phyloP scores from a whole-genome alignment of 92 coral and sea anemone genomes.

The Phenganax marumi region DNA sequence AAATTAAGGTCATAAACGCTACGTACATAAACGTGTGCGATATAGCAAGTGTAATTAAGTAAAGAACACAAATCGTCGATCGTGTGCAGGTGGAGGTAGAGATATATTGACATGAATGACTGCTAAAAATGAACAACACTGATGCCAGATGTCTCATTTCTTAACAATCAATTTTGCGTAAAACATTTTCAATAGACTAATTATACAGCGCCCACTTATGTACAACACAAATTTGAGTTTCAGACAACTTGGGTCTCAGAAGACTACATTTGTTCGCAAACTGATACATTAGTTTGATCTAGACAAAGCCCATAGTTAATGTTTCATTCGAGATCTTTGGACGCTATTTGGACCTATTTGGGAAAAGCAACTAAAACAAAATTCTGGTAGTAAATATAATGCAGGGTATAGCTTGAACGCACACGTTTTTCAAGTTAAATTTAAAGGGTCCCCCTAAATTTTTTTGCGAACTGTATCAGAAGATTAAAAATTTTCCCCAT shows the following conservation, averaged over 20 bases:
- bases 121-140: slow-evolving; percentile 42
- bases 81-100: slow-evolving; percentile 12
- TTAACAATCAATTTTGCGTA: slow-evolving; percentile 23
- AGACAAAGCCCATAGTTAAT: background rate
- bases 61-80: slow-evolving; percentile 1
- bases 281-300: background rate
- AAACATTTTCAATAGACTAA: slow-evolving; percentile 29
- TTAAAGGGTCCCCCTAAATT: background rate
- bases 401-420: too few species aligned
- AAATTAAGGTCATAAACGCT: slow-evolving; percentile 20
- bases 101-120: slow-evolving; percentile 40
- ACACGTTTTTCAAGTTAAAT: too few species aligned
- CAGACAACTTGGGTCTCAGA: too few species aligned
- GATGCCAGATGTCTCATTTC: slow-evolving; percentile 38
- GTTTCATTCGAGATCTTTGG: background rate
- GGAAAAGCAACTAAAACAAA: background rate
- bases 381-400: too few species aligned
- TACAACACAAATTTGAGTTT: background rate
- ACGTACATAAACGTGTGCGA: slow-evolving; percentile 9
- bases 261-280: background rate
- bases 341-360: background rate
- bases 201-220: background rate
- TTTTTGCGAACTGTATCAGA: background rate
- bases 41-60: slow-evolving; percentile 35
- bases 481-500: background rate